Percentiles rank a stretch among this genome's conserved stretches.
Evolutionary conservation across 2,797 vertebrate species (phyloP).

Genomic region (Gymnocypris eckloni): DNA sequence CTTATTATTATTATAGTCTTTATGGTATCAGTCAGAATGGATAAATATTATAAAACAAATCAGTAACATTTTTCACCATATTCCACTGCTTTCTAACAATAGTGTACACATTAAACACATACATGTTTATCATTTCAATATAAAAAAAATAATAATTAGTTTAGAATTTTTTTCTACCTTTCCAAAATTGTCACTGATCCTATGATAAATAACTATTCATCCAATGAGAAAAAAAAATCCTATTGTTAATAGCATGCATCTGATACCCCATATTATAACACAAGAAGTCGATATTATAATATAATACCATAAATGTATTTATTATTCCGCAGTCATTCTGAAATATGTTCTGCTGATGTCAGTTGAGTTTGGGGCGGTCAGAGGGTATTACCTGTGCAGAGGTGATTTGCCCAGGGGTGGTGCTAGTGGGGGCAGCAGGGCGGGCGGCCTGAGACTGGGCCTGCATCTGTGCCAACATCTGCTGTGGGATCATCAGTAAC

Average conservation of each 20-base stretch:
- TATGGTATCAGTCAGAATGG: background rate
- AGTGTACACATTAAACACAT: too few species aligned
- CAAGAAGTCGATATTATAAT: background rate
- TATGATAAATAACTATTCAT: background rate
- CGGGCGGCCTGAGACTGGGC: conserved; percentile 85
- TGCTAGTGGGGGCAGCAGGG: conserved; percentile 84
- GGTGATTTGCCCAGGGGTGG: conserved; percentile 86
- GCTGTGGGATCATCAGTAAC: conserved; percentile 94
- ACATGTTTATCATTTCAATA: too few species aligned
- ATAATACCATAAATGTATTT: background rate
- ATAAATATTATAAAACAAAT: background rate
- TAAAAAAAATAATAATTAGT: background rate
- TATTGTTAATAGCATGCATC: background rate
- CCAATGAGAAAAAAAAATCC: too few species aligned
- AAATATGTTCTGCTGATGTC: conserved; percentile 1
- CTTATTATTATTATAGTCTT: background rate
- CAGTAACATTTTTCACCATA: background rate
- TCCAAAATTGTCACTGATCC: background rate
- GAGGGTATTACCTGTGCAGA: conserved; percentile 84
- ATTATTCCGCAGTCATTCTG: background rate
- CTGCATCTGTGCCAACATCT: conserved; percentile 93
- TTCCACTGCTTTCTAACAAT: background rate
- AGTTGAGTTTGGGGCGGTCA: background rate
- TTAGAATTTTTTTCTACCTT: background rate
- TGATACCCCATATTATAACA: background rate